phyloP scores from a whole-genome alignment of 35 echinoderm and acorn worm genomes.

The Apostichopus parvimensis region DNA sequence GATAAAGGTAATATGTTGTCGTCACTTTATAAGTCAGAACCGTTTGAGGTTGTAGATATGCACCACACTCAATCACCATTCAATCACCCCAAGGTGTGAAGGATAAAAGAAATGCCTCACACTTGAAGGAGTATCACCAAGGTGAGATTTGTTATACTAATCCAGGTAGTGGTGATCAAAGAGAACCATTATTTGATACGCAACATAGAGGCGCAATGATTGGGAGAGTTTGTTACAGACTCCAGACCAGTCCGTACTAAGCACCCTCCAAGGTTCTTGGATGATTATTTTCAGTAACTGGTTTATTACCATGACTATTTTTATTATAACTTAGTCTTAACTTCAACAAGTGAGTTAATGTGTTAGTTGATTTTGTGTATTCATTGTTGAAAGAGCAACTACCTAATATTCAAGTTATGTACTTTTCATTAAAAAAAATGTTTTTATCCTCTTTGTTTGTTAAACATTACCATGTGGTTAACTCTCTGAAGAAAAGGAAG shows the following conservation, averaged over 20 bases:
- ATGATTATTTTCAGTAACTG: neutral
- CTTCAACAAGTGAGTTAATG: too few species aligned
- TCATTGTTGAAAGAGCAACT: too few species aligned
- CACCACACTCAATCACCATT: conserved; percentile 42
- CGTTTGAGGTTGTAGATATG: conserved; percentile 60
- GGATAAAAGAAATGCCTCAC: conserved; percentile 61
- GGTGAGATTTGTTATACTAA: neutral
- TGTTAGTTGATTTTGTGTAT: too few species aligned
- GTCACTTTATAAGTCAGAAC: conserved; percentile 26
- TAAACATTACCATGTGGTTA: too few species aligned
- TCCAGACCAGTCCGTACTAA: neutral
- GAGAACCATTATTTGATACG: neutral
- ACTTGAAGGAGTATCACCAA: conserved; percentile 50
- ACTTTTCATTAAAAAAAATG: too few species aligned
- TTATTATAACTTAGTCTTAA: neutral
- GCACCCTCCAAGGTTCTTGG: neutral
- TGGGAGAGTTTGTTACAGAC: neutral
- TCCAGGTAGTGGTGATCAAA: neutral
- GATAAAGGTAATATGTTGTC: neutral
- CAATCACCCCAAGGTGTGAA: conserved; percentile 46
- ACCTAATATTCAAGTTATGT: too few species aligned
- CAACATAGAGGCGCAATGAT: neutral
- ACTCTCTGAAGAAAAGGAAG: neutral
- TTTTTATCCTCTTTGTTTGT: too few species aligned
- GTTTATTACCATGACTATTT: neutral